phyloP scores from a whole-genome alignment of 2,888 invertebrate species.

The Dinocampus coccinellae region DNA sequence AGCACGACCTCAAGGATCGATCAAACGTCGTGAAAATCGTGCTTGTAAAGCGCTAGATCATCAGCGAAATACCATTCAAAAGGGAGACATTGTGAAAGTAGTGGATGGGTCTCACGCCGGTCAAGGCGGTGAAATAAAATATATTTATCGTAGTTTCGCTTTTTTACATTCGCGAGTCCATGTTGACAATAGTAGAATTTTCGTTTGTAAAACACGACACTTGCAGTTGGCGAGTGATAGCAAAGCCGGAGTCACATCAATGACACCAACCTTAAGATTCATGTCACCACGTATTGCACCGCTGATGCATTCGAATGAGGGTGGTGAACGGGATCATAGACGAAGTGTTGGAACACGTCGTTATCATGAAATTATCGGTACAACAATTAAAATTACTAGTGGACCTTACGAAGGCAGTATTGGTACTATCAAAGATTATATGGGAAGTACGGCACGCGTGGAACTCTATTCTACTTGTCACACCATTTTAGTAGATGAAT shows the following conservation, averaged over 20 bases:
- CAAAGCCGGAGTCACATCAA: constrained; percentile 66
- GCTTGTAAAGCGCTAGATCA: constrained; percentile 95
- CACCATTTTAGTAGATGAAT: constrained; percentile 95
- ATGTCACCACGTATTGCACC: constrained; percentile 96
- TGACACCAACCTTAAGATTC: constrained; percentile 73
- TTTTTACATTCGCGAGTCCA: constrained; percentile 96
- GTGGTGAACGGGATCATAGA: constrained; percentile 71
- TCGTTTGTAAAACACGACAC: constrained; percentile 96
- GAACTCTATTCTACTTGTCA: constrained; percentile 98
- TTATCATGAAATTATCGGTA: constrained; percentile 94
- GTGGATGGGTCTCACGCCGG: constrained; percentile 97
- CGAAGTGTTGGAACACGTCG: constrained; percentile 80
- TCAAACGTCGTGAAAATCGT: constrained; percentile 90
- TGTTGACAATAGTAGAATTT: constrained; percentile 97
- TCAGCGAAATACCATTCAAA: constrained; percentile 93
- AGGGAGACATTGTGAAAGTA: constrained; percentile 96
- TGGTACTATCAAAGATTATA: constrained; percentile 98
- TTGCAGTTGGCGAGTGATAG: constrained; percentile 92
- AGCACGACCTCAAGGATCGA: constrained; percentile 92
- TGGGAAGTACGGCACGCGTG: constrained; percentile 93
- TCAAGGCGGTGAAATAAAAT: constrained; percentile 95
- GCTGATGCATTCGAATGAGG: constrained; percentile 87
- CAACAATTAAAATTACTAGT: constrained; percentile 96
- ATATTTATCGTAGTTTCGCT: constrained; percentile 94
- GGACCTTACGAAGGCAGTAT: constrained; percentile 98